phyloP scores from a whole-genome alignment of 2,797 vertebrate species.

The Sus cebifrons region DNA sequence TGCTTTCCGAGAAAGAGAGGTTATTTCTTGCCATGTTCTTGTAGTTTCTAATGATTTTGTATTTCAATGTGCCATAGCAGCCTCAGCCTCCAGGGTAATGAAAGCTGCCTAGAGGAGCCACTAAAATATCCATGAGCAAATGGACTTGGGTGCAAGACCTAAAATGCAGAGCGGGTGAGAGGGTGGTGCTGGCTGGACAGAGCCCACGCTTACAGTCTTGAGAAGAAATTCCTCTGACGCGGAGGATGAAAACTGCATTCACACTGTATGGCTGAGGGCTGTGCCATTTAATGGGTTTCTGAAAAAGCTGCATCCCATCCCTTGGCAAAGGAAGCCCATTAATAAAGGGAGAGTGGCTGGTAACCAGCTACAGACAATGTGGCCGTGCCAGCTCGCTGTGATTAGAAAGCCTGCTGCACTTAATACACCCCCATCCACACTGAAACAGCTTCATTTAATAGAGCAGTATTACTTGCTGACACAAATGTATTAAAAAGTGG shows the following conservation, averaged over 20 bases:
- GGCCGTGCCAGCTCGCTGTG: rapidly evolving
- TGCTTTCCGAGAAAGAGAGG: not conserved
- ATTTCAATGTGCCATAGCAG: not conserved
- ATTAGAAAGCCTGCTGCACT: slow-evolving; percentile 56
- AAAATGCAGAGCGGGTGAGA: not conserved
- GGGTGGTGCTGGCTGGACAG: not conserved
- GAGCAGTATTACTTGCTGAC: slow-evolving; percentile 17
- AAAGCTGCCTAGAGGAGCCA: not conserved
- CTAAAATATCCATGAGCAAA: slow-evolving; percentile 1
- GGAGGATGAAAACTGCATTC: slow-evolving; percentile 63
- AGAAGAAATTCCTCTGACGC: slow-evolving; percentile 20
- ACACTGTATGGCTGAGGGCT: slow-evolving; percentile 29
- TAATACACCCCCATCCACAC: not conserved
- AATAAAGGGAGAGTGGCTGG: slow-evolving; percentile 68
- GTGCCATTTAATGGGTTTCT: slow-evolving; percentile 72
- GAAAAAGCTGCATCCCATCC: slow-evolving; percentile 61
- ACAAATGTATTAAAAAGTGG: slow-evolving; percentile 63
- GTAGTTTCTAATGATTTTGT: slow-evolving; percentile 3
- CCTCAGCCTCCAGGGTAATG: not conserved
- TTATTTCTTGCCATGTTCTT: not conserved
- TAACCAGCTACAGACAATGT: slow-evolving; percentile 30
- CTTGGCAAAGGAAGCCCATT: slow-evolving; percentile 72
- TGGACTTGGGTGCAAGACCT: not conserved
- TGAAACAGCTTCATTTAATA: slow-evolving; percentile 68
- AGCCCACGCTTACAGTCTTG: not conserved